These are phyloP conservation scores for Tetragonula carbonaria DNA, from an alignment of 2,888 invertebrate genomes.

Conservation along the genomic window DNA sequence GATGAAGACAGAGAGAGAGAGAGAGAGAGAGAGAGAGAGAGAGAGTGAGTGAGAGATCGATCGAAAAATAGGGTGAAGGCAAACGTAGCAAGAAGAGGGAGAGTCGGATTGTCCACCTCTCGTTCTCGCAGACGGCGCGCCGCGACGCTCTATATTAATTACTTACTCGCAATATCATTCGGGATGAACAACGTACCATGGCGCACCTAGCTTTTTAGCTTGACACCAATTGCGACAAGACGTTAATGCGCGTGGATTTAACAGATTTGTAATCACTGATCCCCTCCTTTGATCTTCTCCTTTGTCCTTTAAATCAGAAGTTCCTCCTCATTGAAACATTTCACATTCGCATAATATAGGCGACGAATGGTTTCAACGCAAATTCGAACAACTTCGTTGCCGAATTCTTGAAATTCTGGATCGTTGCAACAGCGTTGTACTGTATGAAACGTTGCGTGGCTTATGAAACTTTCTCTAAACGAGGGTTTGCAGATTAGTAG, in stretches of 20 bases:
- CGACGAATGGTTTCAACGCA: too few species aligned
- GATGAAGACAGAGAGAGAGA: slow-evolving; percentile 14
- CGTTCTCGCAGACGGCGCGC: slow-evolving; percentile 58
- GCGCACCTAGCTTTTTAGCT: slow-evolving; percentile 35
- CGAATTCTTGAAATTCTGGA: too few species aligned
- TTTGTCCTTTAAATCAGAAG: too few species aligned
- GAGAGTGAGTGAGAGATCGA: slow-evolving; percentile 23
- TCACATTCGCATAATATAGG: too few species aligned
- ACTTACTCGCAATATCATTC: slow-evolving; percentile 49
- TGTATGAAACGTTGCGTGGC: too few species aligned
- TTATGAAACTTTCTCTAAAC: too few species aligned
- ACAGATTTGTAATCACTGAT: background rate
- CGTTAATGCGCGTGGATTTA: background rate
- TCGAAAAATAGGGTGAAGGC: slow-evolving; percentile 46
- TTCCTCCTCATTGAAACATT: too few species aligned
- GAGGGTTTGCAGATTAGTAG: background rate
- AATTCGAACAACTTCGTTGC: background rate
- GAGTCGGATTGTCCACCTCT: slow-evolving; percentile 40
- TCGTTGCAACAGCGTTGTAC: too few species aligned
- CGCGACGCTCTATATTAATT: slow-evolving; percentile 60
- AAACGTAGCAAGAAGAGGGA: slow-evolving; percentile 9
- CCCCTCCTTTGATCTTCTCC: background rate
- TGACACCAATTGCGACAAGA: slow-evolving; percentile 18
- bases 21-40: slow-evolving; percentile 10
- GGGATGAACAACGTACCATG: slow-evolving; percentile 29